Conservation (phyloP, 2,113 vertebrate genomes). For the Rissa tridactyla region DNA sequence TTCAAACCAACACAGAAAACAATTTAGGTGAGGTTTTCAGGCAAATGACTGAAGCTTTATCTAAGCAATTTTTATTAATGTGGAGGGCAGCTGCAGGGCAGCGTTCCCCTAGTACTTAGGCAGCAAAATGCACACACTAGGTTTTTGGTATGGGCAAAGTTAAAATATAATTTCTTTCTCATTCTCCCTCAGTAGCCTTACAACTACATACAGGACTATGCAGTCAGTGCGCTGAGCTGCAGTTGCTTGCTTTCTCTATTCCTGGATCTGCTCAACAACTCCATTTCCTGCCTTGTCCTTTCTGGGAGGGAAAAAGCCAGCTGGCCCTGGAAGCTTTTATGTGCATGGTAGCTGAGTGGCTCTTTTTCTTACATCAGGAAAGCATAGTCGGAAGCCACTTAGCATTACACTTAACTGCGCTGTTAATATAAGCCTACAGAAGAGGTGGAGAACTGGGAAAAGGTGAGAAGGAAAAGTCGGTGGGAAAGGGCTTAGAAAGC, state of each 20-base stretch:
- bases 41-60: not conserved
- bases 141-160: not conserved
- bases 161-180: not conserved
- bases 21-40: slow-evolving; percentile 12
- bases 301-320: not conserved
- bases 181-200: not conserved
- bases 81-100: not conserved
- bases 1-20: slow-evolving; percentile 9
- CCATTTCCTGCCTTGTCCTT: not conserved
- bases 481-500: not conserved
- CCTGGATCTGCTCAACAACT: not conserved
- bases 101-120: not conserved
- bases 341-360: not conserved
- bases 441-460: not conserved
- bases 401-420: not conserved
- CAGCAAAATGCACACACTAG: not conserved
- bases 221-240: not conserved
- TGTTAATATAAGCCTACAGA: not conserved
- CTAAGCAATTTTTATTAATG: not conserved
- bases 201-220: not conserved
- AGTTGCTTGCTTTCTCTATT: not conserved
- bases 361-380: not conserved
- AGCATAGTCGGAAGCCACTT: not conserved
- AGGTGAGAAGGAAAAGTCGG: accelerated
- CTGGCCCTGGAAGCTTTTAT: not conserved